These are phyloP conservation scores for Strix aluco DNA, from an alignment of 2,113 vertebrate species.

Conservation along the genomic window DNA sequence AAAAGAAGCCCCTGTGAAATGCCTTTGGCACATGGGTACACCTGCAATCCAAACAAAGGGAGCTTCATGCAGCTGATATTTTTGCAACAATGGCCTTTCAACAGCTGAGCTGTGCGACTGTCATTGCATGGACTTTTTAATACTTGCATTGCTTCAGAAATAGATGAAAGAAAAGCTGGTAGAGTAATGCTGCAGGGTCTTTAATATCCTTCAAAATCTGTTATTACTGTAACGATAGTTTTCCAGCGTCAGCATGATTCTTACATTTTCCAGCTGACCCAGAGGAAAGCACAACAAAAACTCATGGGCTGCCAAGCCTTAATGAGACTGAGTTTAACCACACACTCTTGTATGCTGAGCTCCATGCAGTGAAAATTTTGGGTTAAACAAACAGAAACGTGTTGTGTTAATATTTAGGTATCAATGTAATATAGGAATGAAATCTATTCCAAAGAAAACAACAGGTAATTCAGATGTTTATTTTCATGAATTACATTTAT, in stretches of 20 bases:
- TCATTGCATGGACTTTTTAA: background rate
- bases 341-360: background rate
- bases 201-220: background rate
- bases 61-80: background rate
- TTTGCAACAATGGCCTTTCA: background rate
- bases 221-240: background rate
- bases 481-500: background rate
- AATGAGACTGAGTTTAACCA: background rate
- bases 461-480: background rate
- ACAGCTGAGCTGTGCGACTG: background rate
- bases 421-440: background rate
- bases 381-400: background rate
- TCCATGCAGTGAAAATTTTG: background rate
- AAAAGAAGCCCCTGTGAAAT: background rate
- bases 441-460: background rate
- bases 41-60: background rate
- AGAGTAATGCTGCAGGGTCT: background rate
- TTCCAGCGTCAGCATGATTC: background rate
- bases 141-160: background rate
- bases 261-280: background rate
- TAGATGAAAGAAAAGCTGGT: background rate
- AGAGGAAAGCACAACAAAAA: slow-evolving; percentile 6
- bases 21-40: background rate
- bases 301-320: background rate
- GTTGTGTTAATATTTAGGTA: background rate